Evolutionary conservation across 1,140 invertebrate species (phyloP), one percentile per base, ranked within the genome.

Genomic region (Mamestra configurata): DNA sequence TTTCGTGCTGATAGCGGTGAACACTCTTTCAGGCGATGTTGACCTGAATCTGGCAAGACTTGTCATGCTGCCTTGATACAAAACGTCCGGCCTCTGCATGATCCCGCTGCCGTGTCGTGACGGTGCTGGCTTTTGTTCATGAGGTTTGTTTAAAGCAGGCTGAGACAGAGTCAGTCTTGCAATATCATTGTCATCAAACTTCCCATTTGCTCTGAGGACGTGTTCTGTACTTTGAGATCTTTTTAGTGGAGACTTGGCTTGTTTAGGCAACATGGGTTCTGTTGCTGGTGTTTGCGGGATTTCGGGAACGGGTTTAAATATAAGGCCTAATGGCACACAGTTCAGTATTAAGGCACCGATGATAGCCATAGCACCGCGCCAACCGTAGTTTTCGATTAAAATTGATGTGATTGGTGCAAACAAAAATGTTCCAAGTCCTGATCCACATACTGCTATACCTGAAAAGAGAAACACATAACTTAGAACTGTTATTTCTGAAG

Each of bases 381-480:
- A 98, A 68, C 96, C 96, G 82, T 96, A 97, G 20, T 86, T 89
- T 0, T 89, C 82, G 13, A 98, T 96, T 8, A 98, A 93, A 55
- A 90, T 92, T 79, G 97, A 96, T n/a, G 97, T 97, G 2, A 98
- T 93, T 0, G 98, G 98, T 0, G 98, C 97, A 86, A 98, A 97
- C 1, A 98, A 90, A 88, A 98, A 97, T 15, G 98, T 98, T 18
- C 98, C 98, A 15, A 99, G 96, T 4, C 98, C 98, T 5, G 98
- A 99, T 3, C 98, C 99, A 86, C 98, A 99, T 0, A 99, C 98
- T 0, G 98, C 98, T 27, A 99, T 99, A 11, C 95, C 95, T 95
- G 88, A 79, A 92, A 88, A 64, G 20, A 37, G 20, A 80, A 64
- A 79, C 24, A 7, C 13, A 11, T 6, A 13, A 22, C 15, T 73